Percentiles rank a stretch among this genome's conserved stretches.
These are phyloP conservation scores for Heterochromis multidens DNA, from an alignment of 2,113 vertebrate genomes.

Conservation along the genomic window DNA sequence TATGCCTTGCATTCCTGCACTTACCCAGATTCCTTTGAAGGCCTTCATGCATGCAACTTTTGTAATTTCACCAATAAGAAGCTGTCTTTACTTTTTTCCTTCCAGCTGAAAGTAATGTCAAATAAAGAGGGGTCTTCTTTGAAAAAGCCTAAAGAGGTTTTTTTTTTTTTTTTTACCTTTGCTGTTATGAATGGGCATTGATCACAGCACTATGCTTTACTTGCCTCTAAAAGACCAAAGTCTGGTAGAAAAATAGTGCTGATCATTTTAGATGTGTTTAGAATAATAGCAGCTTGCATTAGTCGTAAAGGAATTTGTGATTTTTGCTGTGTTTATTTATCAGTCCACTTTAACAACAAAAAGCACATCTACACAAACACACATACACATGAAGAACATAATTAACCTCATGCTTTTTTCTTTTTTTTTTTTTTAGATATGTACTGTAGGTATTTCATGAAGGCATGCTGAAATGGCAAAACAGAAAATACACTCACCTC, in stretches of 20 bases:
- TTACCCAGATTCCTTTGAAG: slow-evolving; percentile 11
- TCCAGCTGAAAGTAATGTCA: slow-evolving; percentile 21
- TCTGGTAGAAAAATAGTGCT: slow-evolving; percentile 11
- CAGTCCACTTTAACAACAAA: background rate
- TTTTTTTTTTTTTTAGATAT: too few relatives aligned
- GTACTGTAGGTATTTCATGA: background rate
- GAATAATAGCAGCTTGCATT: background rate
- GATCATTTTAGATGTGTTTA: slow-evolving; percentile 4
- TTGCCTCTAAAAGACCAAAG: background rate
- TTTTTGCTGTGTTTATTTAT: background rate
- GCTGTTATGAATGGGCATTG: slow-evolving; percentile 9
- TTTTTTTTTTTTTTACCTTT: background rate
- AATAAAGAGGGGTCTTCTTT: slow-evolving; percentile 26
- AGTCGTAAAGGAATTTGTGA: background rate
- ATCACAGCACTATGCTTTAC: slow-evolving; percentile 1
- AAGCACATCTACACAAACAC: background rate
- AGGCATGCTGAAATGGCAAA: background rate
- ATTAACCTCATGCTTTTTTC: background rate
- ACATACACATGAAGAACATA: background rate
- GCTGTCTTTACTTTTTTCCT: background rate
- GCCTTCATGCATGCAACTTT: background rate
- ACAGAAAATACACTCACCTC: background rate
- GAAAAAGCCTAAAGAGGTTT: slow-evolving; percentile 6
- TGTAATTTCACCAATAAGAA: slow-evolving; percentile 11
- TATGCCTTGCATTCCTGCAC: background rate